A percentile compares a stretch with the other conserved stretches of the same genome.
Evolutionary conservation across 2,797 vertebrate genomes (phyloP).

Genomic region (Microhierax caerulescens): DNA sequence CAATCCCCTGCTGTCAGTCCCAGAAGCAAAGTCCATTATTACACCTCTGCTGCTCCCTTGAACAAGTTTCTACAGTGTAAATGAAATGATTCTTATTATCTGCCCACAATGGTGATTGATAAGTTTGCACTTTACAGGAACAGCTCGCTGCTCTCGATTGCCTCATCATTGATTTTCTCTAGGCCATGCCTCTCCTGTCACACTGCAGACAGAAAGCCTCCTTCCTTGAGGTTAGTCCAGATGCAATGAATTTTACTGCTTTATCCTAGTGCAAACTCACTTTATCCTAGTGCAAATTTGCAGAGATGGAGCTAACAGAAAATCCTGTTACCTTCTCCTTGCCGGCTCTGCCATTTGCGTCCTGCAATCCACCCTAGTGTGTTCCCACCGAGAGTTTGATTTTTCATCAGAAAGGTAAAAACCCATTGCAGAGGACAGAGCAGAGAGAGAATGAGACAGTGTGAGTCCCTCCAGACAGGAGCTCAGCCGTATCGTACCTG

Average conservation of each 20-base stretch:
- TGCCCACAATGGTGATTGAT: constrained; percentile 23
- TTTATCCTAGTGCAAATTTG: constrained; percentile 8
- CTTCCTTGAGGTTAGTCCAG: neutral
- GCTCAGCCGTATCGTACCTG: fast-evolving
- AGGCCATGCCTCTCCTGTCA: constrained; percentile 42
- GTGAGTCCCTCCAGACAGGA: fast-evolving
- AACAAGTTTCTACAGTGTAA: constrained; percentile 37
- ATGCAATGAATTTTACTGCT: neutral
- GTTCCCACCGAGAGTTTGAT: neutral
- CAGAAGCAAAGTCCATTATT: constrained; percentile 52
- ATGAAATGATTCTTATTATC: constrained; percentile 55
- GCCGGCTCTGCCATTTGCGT: neutral
- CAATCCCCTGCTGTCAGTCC: constrained; percentile 17
- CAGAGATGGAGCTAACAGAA: neutral
- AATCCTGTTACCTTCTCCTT: neutral
- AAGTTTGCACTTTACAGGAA: constrained; percentile 57
- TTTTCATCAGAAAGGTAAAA: neutral
- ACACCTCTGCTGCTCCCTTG: constrained; percentile 25
- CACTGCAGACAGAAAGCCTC: neutral
- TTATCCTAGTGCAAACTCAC: constrained; percentile 3
- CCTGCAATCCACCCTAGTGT: neutral
- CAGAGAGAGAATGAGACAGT: neutral
- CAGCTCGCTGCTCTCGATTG: constrained; percentile 55
- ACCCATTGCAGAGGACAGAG: neutral
- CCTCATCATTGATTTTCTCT: constrained; percentile 57